phyloP scores from a whole-genome alignment of 2,888 invertebrate genomes.

The Aporophyla lueneburgensis region DNA sequence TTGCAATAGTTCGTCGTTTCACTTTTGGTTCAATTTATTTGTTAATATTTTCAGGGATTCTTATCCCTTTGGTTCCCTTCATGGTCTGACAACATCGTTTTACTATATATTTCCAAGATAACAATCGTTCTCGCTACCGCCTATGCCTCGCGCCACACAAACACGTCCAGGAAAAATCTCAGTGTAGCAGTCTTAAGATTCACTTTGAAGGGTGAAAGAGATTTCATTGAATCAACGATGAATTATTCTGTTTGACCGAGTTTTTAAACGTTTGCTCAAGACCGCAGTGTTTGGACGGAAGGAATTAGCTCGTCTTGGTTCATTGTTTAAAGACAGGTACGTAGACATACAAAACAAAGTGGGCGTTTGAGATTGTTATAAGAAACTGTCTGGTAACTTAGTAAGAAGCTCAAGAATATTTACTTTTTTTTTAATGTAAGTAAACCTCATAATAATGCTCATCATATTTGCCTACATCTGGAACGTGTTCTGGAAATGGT shows the following conservation, averaged over 20 bases:
- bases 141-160: constrained; percentile 56
- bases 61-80: not conserved
- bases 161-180: constrained; percentile 82
- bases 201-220: constrained; percentile 81
- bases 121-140: constrained; percentile 35
- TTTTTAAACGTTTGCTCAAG: constrained; percentile 79
- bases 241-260: constrained; percentile 88
- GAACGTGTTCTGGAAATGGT: not conserved
- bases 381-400: not conserved
- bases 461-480: not conserved
- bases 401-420: not conserved
- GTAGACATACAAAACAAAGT: not conserved
- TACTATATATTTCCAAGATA: too few species aligned
- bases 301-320: constrained; percentile 13
- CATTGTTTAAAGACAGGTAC: constrained; percentile 23
- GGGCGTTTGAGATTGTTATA: not conserved
- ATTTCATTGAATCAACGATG: constrained; percentile 82
- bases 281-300: constrained; percentile 71
- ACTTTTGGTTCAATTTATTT: not conserved
- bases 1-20: not conserved
- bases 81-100: not conserved
- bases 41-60: not conserved
- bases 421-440: not conserved
- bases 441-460: not conserved
- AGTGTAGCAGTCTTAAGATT: constrained; percentile 76